Conservation (phyloP, 2,888 invertebrate genomes). For the Hecatera dysodea region DNA sequence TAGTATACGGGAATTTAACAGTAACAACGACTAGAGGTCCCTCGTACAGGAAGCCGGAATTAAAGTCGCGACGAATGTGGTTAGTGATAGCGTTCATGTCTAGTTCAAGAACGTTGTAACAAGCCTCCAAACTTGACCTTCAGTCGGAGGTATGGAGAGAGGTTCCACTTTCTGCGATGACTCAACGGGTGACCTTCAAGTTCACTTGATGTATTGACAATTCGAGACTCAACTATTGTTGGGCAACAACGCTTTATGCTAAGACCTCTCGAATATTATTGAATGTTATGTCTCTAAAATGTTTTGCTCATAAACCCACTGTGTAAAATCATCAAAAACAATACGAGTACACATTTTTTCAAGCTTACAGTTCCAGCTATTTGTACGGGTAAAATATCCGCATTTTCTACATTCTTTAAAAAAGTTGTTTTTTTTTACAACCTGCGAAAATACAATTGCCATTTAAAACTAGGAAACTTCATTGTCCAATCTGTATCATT, state of each 20-base stretch:
- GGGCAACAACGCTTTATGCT: constrained; percentile 21
- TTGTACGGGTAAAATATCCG: constrained; percentile 53
- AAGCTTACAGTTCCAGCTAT: constrained; percentile 42
- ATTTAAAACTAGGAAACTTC: constrained; percentile 38
- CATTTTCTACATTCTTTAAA: constrained; percentile 47
- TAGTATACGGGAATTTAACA: not conserved
- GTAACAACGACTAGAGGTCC: not conserved
- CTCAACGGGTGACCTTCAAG: constrained; percentile 52
- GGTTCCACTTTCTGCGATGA: constrained; percentile 54
- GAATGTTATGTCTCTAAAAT: not conserved
- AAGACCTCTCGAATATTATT: constrained; percentile 3
- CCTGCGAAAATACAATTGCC: constrained; percentile 22
- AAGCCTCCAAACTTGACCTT: constrained; percentile 57
- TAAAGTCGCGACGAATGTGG: constrained; percentile 3
- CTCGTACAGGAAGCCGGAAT: constrained; percentile 16
- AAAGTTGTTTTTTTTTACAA: constrained; percentile 28
- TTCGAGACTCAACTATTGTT: constrained; percentile 39
- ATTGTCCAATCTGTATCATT: constrained; percentile 16
- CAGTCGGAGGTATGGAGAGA: constrained; percentile 29
- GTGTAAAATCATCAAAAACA: not conserved
- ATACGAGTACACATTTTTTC: constrained; percentile 45
- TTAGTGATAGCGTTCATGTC: constrained; percentile 40
- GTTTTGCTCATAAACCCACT: constrained; percentile 1
- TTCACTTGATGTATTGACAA: constrained; percentile 48
- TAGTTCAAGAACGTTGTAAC: constrained; percentile 43